phyloP scores from a whole-genome alignment of 2,113 vertebrate species.

The Lasiurus cinereus region DNA sequence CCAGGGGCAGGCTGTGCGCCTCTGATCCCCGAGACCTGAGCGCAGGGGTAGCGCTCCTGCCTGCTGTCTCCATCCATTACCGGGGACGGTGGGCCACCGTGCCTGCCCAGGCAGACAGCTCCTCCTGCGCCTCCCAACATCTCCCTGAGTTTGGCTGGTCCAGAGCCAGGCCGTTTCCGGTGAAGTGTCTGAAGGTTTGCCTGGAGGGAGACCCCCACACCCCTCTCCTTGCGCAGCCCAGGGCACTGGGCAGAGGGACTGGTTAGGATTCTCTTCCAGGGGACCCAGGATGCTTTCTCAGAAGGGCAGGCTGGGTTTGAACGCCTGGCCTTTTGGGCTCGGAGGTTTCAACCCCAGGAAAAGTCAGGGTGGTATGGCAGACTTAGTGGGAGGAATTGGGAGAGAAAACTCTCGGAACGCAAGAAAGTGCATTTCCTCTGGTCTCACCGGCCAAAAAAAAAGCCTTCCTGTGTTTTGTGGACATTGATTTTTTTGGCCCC shows the following conservation, averaged over 20 bases:
- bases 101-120: conserved; percentile 46
- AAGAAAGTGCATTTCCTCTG: conserved; percentile 29
- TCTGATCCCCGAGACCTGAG: conserved; percentile 18
- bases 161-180: conserved; percentile 76
- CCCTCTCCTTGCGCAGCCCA: conserved; percentile 23
- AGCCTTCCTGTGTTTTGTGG: conserved; percentile 15
- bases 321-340: conserved; percentile 3
- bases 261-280: neutral
- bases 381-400: neutral
- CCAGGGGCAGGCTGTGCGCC: conserved; percentile 32
- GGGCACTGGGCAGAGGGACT: neutral
- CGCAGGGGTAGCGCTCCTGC: conserved; percentile 37
- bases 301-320: neutral
- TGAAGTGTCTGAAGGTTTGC: conserved; percentile 45
- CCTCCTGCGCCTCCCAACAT: conserved; percentile 55
- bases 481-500: conserved; percentile 33
- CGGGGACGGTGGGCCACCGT: neutral
- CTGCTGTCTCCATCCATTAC: conserved; percentile 71
- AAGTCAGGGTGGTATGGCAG: neutral
- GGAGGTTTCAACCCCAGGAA: conserved; percentile 44
- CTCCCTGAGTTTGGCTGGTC: conserved; percentile 67
- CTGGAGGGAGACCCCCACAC: neutral
- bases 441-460: conserved; percentile 28
- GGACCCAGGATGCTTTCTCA: neutral
- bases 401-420: neutral